Evolutionary conservation across 2,113 vertebrate species (phyloP), one percentile per base, ranked within the genome.

Genomic region (sheep (Ovis aries)): DNA sequence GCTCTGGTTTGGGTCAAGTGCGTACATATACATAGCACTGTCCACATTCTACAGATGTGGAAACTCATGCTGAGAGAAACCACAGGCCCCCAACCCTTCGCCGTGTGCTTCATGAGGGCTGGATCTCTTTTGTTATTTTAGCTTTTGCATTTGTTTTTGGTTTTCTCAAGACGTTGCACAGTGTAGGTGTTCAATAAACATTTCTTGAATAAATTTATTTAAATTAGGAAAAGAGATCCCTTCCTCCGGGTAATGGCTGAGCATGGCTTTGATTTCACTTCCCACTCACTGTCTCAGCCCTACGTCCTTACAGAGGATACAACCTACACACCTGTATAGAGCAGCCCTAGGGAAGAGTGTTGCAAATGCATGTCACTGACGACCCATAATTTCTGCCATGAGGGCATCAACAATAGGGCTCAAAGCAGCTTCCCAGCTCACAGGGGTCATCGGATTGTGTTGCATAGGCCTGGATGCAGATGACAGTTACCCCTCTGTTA

Each of bases 11-110:
- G 86, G 12, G 52, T 59, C n/a, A 27, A 57, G 43, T 5, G 3
- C 15, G 1, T 33, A 8, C 21, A 0, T 53, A 14, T 11, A 10
- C n/a, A 1, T 7, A 17, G 21, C 8, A 21, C 3, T 1, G 7
- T 36, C 36, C 12, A 1, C 15, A 2, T 11, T 11, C 36, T 27
- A 23, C 15, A 53, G 15, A n/a, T 48, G 7, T 17, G 52, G 43
- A 90, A 64, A 67, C 3, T 19, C 6, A 74, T 4, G 2, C 31
- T 85, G 43, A 43, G 23, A 57, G 64, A 71, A 29, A 45, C 60
- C 16, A 3, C 15, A 14, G 27, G 6, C 33, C 6, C 50, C 6
- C 15, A 5, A 19, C 3, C 10, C 80, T 19, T 17, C 33, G 1
- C 60, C 17, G 0, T 8, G 27, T 43, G 87, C 78, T 95, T 94